phyloP scores from a whole-genome alignment of 2,888 invertebrate genomes.

The Dicranocentrus wangi region DNA sequence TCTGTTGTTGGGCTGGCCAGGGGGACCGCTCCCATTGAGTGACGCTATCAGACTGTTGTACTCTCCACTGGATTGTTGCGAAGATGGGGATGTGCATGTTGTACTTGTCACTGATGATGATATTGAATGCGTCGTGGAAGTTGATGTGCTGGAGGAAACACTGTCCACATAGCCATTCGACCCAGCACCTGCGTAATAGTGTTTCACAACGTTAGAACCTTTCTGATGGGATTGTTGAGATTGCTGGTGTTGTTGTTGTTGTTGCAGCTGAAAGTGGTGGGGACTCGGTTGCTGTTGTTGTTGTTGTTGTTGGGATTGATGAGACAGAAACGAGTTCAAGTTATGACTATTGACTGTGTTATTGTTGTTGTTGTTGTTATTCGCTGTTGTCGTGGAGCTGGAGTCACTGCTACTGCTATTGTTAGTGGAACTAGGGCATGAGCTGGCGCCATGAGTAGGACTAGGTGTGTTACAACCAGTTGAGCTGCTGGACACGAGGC shows the following conservation, averaged over 20 bases:
- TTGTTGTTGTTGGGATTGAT: slow-evolving; percentile 47
- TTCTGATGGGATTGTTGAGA: slow-evolving; percentile 44
- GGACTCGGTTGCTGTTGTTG: slow-evolving; percentile 55
- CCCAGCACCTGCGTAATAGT: slow-evolving; percentile 46
- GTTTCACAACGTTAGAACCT: slow-evolving; percentile 30
- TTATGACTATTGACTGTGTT: slow-evolving; percentile 59
- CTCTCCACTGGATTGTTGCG: slow-evolving; percentile 58
- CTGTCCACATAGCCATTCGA: slow-evolving; percentile 49
- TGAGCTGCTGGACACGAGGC: slow-evolving; percentile 66
- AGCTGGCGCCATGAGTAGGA: slow-evolving; percentile 60
- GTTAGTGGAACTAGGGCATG: slow-evolving; percentile 55
- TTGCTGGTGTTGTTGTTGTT: slow-evolving; percentile 48
- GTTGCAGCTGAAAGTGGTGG: slow-evolving; percentile 40
- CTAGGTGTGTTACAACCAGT: slow-evolving; percentile 63
- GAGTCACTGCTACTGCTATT: slow-evolving; percentile 37
- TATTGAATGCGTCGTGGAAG: slow-evolving; percentile 52
- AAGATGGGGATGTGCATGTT: slow-evolving; percentile 60
- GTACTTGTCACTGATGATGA: slow-evolving; percentile 60
- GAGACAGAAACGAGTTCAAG: slow-evolving; percentile 56
- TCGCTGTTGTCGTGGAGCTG: slow-evolving; percentile 33
- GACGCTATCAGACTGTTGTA: slow-evolving; percentile 62
- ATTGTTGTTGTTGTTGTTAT: slow-evolving; percentile 54
- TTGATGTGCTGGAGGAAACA: slow-evolving; percentile 53
- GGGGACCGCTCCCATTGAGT: slow-evolving; percentile 14
- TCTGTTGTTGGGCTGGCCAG: slow-evolving; percentile 30